Evolutionary conservation across 53 echinoderm and acorn worm genomes (phyloP), one percentile per base, ranked within the genome.

Genomic region (Antedon mediterranea): DNA sequence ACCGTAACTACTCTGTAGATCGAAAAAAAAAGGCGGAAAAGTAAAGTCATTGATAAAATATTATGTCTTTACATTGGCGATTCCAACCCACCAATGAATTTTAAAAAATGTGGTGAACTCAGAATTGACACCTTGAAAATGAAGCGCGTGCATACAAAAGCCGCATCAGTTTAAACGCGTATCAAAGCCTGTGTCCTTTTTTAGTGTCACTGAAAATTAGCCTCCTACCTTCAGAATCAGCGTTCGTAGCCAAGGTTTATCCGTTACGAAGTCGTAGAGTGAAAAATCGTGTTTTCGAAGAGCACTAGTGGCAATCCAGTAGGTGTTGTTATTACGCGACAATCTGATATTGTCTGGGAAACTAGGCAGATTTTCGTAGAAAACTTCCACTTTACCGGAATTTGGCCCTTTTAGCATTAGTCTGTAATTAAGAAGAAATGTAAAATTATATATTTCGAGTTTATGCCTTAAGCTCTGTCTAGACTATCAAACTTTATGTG

Each of bases 361-460:
- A 3, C 91, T 88, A 0, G 91, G 91, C 3, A 91, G 82, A 44
- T 91, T 91, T 13, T 91, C 88, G n/a, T 80, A 86, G 86, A 91
- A 91, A n/a, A 86, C 73, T 72, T 91, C 88, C 20, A 76, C 74
- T 72, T 83, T 81, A 71, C 88, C 91, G 57, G 29, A 71, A 29
- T 73, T 41, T 2, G 76, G 78, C 3, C 88, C 88, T 23, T 78
- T 79, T 72, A 91, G 43, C 31, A 83, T 76, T 72, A 83, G 86
- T 43, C 91, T 91, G 32, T 0, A 37, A 37, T 6, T n/a, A 37
- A 43, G 18, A 37, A 34, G 29, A 34, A 34, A 41, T n/a, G n/a
- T n/a, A 78, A 34, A 78, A 37, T 3, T 29, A 74, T 28, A 74
- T 34, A n/a, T n/a, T n/a, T n/a, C n/a, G n/a, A n/a, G n/a, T n/a